phyloP scores from a whole-genome alignment of 2,888 invertebrate genomes.

The Epirrhoe tristata region DNA sequence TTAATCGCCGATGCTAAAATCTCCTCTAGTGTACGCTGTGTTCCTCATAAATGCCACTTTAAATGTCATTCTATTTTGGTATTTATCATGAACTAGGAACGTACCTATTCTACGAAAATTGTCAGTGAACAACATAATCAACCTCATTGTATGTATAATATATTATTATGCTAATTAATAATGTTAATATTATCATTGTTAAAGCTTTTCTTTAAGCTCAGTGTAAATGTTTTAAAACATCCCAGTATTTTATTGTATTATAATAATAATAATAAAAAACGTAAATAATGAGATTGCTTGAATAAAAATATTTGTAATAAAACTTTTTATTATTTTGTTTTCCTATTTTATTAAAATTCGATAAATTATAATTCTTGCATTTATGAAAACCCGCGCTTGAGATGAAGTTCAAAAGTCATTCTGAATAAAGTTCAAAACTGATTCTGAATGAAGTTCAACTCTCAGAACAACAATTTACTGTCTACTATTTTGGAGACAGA shows the following conservation, averaged over 20 bases:
- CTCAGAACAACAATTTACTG: too few species aligned
- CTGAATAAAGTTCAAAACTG: too few species aligned
- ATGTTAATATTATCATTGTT: slow-evolving; percentile 1
- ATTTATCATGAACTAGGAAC: not conserved
- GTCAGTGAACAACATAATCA: not conserved
- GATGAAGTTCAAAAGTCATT: too few species aligned
- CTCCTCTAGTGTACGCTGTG: too few species aligned
- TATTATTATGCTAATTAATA: not conserved
- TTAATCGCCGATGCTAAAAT: too few species aligned
- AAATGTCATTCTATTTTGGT: not conserved
- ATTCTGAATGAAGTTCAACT: too few species aligned
- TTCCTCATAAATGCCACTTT: not conserved
- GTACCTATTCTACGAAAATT: not conserved
- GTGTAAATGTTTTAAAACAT: slow-evolving; percentile 1
- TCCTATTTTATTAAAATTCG: not conserved
- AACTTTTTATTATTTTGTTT: not conserved
- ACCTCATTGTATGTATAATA: not conserved
- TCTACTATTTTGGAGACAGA: too few species aligned
- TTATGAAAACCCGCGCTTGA: too few species aligned
- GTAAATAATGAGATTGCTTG: not conserved
- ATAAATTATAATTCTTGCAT: too few species aligned
- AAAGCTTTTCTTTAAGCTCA: not conserved
- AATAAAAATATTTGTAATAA: not conserved
- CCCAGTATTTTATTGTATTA: not conserved
- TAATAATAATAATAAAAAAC: not conserved